Evolutionary conservation across 2,888 invertebrate species (phyloP), one percentile per base, ranked within the genome.

Genomic region (Heliconius erato): DNA sequence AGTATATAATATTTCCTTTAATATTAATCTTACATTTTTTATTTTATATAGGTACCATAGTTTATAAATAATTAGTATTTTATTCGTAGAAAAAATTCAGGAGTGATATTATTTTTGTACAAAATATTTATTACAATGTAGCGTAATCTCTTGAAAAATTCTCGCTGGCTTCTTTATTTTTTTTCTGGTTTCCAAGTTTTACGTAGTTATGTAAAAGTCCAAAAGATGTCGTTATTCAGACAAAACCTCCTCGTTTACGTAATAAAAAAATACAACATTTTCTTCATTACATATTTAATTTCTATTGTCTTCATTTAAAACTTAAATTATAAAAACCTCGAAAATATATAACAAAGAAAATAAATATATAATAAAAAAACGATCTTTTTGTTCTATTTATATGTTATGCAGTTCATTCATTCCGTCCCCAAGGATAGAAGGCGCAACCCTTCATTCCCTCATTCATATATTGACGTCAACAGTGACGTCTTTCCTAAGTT

Each of bases 401-500:
- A 67, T 49, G n/a, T 44, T 23, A 28, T 65, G 23, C 28, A 49
- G 78, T 44, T 44, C 65, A 78, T 19, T 78, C 67, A 49, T 44
- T 68, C 78, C 44, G 19, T 49, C 78, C 78, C 44, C 12, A 23
- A 67, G 49, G 63, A 78, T 40, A 74, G 26, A 76, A 80, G 63
- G n/a, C 63, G 63, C 63, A 63, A 68, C 74, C 68, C 59, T 59
- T 69, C 80, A 35, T 69, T 67, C 40, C 44, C 76, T 76, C 80
- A 40, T 80, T 80, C 76, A 76, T 69, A 80, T 74, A 80, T 74
- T 87, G 86, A 87, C 86, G 87, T 86, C 86, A 84, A 81, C 69
- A 35, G 84, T 87, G 87, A 87, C 87, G 87, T 86, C 83, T 84
- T 85, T 84, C 80, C 71, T 81, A 85, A 85, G 82, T 85, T 86